phyloP scores from a whole-genome alignment of 2,888 invertebrate species.

The Nymphalis c-album region DNA sequence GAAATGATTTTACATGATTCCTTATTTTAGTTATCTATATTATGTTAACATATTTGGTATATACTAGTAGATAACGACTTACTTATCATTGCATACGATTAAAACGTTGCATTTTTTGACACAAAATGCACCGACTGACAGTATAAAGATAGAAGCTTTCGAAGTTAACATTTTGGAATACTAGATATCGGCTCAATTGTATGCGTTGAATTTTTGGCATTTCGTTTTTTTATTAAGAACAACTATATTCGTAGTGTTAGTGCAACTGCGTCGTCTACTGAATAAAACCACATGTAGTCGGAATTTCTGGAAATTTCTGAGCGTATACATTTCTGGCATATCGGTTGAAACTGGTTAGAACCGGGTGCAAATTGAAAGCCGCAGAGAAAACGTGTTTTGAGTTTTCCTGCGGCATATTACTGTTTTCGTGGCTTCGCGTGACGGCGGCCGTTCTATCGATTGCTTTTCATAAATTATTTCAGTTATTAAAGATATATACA shows the following conservation, averaged over 20 bases:
- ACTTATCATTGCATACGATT: no score
- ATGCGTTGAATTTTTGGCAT: background rate
- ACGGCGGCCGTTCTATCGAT: conserved; percentile 5
- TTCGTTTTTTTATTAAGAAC: background rate
- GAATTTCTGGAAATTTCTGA: conserved; percentile 21
- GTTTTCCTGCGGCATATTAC: conserved; percentile 32
- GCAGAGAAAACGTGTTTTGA: conserved; percentile 31
- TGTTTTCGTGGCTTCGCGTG: conserved; percentile 18
- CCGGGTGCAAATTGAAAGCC: conserved; percentile 38
- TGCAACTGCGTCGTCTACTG: background rate
- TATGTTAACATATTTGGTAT: no score
- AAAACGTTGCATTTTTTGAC: no score
- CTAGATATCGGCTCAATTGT: background rate
- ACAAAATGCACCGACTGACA: no score
- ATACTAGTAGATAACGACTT: no score
- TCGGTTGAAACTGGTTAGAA: conserved; percentile 22
- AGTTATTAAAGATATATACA: background rate
- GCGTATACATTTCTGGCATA: conserved; percentile 18
- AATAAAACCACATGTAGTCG: conserved; percentile 21
- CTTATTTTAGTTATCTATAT: no score
- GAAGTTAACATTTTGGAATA: no score
- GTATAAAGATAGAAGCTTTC: no score
- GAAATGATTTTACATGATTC: no score
- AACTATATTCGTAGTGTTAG: background rate
- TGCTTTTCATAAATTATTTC: background rate